A percentile compares a stretch with the other conserved stretches of the same genome.
Evolutionary conservation across 2,888 invertebrate genomes (phyloP).

Genomic region (Scrobipalpa costella): DNA sequence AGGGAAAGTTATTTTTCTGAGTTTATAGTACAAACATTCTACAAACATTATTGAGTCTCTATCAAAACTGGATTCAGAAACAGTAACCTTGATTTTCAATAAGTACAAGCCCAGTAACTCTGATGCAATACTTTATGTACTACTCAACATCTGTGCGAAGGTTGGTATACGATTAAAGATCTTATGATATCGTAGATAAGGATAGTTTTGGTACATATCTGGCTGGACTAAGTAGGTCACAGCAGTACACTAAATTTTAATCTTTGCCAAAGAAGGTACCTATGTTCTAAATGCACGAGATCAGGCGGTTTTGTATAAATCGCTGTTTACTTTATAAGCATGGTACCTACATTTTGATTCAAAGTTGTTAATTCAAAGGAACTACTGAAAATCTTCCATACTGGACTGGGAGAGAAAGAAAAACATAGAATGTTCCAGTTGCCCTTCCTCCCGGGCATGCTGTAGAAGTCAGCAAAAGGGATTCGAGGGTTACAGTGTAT

Average conservation of each 20-base stretch:
- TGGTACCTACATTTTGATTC: too few relatives aligned
- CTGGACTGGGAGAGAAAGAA: too few relatives aligned
- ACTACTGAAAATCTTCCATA: too few relatives aligned
- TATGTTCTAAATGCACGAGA: background rate
- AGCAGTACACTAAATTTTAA: conserved; percentile 16
- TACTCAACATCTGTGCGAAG: background rate
- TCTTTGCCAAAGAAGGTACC: conserved; percentile 9
- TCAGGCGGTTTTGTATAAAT: background rate
- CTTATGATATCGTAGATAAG: background rate
- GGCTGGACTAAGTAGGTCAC: background rate
- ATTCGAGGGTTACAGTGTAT: too few relatives aligned
- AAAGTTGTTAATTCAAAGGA: too few relatives aligned
- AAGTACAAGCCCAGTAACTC: conserved; percentile 3
- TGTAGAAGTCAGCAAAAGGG: too few relatives aligned
- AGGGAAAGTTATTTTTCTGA: too few relatives aligned
- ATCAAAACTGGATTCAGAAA: conserved; percentile 6
- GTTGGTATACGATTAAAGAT: background rate
- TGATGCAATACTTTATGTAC: background rate
- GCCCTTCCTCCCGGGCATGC: too few relatives aligned
- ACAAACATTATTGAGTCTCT: background rate
- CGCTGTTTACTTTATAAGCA: too few relatives aligned
- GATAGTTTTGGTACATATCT: background rate
- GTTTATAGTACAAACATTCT: too few relatives aligned
- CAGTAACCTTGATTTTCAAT: conserved; percentile 18
- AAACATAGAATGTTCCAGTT: too few relatives aligned